Conservation (phyloP, 2,888 invertebrate genomes). For the Ectemnius continuus region DNA sequence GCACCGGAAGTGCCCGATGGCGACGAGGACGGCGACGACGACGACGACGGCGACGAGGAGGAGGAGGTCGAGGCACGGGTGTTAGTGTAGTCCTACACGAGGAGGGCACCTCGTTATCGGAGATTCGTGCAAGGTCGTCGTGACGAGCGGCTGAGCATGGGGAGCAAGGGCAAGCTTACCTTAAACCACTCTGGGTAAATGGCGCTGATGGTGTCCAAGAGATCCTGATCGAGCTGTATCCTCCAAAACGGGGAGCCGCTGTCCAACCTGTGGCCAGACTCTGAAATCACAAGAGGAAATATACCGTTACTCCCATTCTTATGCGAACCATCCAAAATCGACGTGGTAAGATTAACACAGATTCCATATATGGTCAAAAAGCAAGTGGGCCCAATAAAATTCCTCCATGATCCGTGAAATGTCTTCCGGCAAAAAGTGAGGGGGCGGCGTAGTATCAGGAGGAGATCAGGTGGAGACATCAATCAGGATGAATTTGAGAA, state of each 20-base stretch:
- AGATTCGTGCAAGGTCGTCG: conserved; percentile 43
- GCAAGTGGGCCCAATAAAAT: too few relatives aligned
- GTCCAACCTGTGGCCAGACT: conserved; percentile 86
- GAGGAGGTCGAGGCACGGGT: conserved; percentile 68
- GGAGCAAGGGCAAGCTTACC: conserved; percentile 66
- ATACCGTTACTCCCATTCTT: not conserved
- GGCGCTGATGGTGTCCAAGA: conserved; percentile 93
- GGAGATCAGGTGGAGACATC: conserved; percentile 36
- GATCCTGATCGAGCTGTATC: conserved; percentile 94
- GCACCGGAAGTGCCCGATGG: conserved; percentile 58
- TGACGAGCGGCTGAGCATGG: conserved; percentile 14
- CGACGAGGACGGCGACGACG: conserved; percentile 65
- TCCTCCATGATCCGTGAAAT: too few relatives aligned
- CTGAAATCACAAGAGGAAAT: conserved; percentile 79
- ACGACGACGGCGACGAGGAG: conserved; percentile 58
- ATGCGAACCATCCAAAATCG: not conserved
- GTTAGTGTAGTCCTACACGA: conserved; percentile 73
- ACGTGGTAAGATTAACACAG: too few relatives aligned
- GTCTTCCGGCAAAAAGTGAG: too few relatives aligned
- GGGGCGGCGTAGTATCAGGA: not conserved
- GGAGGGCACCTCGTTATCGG: conserved; percentile 57
- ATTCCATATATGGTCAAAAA: too few relatives aligned
- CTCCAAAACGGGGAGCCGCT: conserved; percentile 92
- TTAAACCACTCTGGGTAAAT: conserved; percentile 97
- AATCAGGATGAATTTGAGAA: conserved; percentile 35